Base-by-base conservation (phyloP, 2,113 vertebrate genomes). In the Lutjanus erythropterus region DNA sequence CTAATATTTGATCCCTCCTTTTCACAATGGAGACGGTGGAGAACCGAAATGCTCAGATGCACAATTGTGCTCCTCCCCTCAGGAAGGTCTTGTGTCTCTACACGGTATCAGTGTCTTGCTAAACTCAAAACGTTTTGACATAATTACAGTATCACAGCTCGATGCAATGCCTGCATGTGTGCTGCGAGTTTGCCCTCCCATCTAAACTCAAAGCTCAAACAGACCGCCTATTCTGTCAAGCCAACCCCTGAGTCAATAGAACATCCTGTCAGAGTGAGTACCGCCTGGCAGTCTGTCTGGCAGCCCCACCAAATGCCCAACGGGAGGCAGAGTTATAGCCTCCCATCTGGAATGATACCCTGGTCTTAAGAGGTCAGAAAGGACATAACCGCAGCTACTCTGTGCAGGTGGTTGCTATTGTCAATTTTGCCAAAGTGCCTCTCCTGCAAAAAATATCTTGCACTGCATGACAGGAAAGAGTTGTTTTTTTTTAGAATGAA, bases 211-310 rank as follows among this genome's bases (percentile, higher is more conserved):
- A 59, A 79, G 70, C 89, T 86, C 71, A 93, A 91, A 86, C 89
- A 91, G 87, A 85, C 74, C 88, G 79, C 90, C 89, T 77, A 88
- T 91, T 81, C 88, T 91, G 90, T 92, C 89, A 91, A 88, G 76
- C 56, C 86, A 83, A 88, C 69, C 71, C 74, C 69, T 83, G 78
- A 90, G 87, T 94, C 90, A 88, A 88, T 90, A 89, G 79, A 91
- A 82, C 84, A 88, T 89, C 88, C 86, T 90, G 87, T 94, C 90
- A 89, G 88, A 52, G 67, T 77, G 86, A 88, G 80, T 71, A 81
- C 80, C 44, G 71, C 68, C 91, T 87, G 89, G 77, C 89, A 89
- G 90, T 56, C 77, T 75, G 89, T 88, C 83, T 88, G 70, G 64
- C 66, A 68, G 67, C 75, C 60, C n/a, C 60, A 71, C 67, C 84